Evolutionary conservation across 2,888 invertebrate genomes (phyloP), one percentile per base, ranked within the genome.

Genomic region (Fissipunctia ypsillon): DNA sequence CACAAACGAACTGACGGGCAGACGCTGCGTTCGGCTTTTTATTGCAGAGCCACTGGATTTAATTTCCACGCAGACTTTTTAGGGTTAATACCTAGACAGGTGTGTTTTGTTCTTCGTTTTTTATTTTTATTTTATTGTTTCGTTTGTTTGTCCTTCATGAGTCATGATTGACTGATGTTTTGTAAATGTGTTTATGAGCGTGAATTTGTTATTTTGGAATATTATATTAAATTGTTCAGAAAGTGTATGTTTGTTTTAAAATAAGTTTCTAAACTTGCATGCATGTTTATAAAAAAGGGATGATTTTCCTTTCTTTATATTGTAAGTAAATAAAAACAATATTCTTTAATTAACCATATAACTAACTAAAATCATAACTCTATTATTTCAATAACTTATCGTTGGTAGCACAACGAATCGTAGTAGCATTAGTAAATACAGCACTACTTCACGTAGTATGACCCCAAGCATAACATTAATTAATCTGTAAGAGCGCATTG

Each of bases 1-100:
- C 95, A 95, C 90, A 92, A 93, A 93, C 93, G 91, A 91, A 93
- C 93, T 92, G 95, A 93, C 95, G 93, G 91, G 90, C 93, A 92
- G 92, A 92, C 93, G 91, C 92, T 75, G 72, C 78, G 83, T 82
- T 80, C 80, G 72, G 74, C 87, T 88, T 95, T 95, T 95, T 95
- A 94, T 94, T 94, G 94, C 90, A 89, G 88, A 88, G 87, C 86
- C 75, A 80, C 81, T 80, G 86, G 92, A 93, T 94, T 93, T 89
- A 82, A 88, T 89, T 88, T 83, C 77, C 67, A 81, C 81, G 70
- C 73, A 79, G 64, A 73, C 79, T 76, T 87, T 85, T 83, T 78
- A 80, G 81, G 77, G 76, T 83, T 77, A 80, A 78, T 69, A 19
- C 65, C 56, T 79, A 64, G 59, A 75, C 70, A 78, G 65, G 70